Evolutionary conservation across 2,113 vertebrate genomes (phyloP).

Genomic region (Mystacornis crossleyi): DNA sequence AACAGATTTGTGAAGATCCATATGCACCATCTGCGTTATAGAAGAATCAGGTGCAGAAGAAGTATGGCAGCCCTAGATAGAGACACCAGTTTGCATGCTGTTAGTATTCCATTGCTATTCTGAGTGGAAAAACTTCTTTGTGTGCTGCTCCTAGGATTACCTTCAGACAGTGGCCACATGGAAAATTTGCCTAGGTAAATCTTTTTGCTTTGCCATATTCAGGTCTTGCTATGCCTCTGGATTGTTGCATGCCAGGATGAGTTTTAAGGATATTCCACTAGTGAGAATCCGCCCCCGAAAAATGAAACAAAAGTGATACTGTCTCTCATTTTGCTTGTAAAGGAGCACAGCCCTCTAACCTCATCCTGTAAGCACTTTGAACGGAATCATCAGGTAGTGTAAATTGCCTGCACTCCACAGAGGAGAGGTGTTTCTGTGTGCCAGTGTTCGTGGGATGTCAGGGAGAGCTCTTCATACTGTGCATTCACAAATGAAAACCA

Average conservation of each 20-base stretch:
- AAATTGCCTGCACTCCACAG: neutral
- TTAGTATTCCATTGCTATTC: neutral
- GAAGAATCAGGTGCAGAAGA: neutral
- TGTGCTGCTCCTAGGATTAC: neutral
- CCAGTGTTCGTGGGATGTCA: neutral
- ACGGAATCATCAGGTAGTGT: neutral
- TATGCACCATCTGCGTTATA: accelerated
- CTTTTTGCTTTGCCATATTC: neutral
- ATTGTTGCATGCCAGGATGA: neutral
- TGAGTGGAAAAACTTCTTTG: neutral
- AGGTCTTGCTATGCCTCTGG: neutral
- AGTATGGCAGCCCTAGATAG: neutral
- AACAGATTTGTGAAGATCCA: neutral
- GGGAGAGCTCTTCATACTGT: neutral
- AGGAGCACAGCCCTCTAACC: neutral
- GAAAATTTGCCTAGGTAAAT: neutral
- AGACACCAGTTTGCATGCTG: neutral
- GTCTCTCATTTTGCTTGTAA: neutral
- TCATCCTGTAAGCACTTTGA: neutral
- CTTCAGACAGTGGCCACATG: neutral
- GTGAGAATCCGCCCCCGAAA: neutral
- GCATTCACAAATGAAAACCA: neutral
- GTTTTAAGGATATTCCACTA: neutral
- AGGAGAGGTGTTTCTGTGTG: neutral
- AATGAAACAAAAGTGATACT: neutral